phyloP scores from a whole-genome alignment of 1,140 invertebrate genomes.

The Calephelis virginiensis region DNA sequence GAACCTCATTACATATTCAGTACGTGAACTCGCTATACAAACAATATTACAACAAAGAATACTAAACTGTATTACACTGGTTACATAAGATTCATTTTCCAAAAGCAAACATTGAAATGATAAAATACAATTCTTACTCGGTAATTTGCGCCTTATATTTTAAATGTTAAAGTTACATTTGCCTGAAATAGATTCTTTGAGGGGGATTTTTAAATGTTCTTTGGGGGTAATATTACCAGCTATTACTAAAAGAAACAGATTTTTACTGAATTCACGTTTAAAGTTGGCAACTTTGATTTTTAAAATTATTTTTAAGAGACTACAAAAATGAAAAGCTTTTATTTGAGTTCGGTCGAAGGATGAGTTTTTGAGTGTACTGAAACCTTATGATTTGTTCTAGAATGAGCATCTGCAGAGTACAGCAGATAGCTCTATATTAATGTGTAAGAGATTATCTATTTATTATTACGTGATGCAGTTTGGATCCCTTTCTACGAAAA shows the following conservation, averaged over 20 bases:
- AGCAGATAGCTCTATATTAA: no score
- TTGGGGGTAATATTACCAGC: background rate
- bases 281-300: background rate
- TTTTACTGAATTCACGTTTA: background rate
- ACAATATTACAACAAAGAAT: background rate
- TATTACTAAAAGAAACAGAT: slow-evolving; percentile 3
- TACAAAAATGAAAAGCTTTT: no score
- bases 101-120: background rate
- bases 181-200: background rate
- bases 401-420: no score
- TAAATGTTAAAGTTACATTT: background rate
- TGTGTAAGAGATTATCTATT: no score
- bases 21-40: slow-evolving; percentile 15
- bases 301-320: no score
- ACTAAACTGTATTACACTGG: background rate
- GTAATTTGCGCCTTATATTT: background rate
- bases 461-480: no score
- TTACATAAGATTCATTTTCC: background rate
- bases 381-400: no score
- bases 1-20: slow-evolving; percentile 12
- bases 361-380: no score
- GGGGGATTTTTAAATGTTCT: slow-evolving; percentile 9
- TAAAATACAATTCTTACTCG: background rate
- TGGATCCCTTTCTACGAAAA: no score
- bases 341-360: no score